Conservation (phyloP, 1,140 invertebrate species). For the Heliconius himera region DNA sequence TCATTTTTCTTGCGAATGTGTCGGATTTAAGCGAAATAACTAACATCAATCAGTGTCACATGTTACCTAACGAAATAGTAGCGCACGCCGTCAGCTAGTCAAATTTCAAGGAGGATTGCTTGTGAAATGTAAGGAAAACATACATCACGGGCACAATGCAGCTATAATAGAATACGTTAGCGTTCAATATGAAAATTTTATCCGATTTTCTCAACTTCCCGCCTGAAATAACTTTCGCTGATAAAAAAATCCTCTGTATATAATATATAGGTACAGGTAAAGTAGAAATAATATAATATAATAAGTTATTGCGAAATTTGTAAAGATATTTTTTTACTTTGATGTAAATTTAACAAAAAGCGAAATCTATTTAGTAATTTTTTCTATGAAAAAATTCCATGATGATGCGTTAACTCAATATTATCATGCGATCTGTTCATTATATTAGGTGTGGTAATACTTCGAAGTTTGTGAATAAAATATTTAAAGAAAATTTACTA, state of each 20-base stretch:
- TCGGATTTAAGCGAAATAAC: conserved; percentile 52
- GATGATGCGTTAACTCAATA: not conserved
- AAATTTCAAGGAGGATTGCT: conserved; percentile 57
- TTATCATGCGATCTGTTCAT: not conserved
- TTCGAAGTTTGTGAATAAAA: not conserved
- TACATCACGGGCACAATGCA: conserved; percentile 72
- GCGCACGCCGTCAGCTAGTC: conserved; percentile 42
- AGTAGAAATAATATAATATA: not conserved
- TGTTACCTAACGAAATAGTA: conserved; percentile 46
- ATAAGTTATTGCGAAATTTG: not conserved
- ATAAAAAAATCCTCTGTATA: conserved; percentile 12
- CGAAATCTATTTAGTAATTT: not conserved
- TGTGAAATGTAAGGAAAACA: conserved; percentile 63
- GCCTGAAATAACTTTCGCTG: conserved; percentile 59
- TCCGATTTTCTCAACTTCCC: conserved; percentile 66
- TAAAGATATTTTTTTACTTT: not conserved
- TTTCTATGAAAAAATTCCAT: not conserved
- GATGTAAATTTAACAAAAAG: not conserved
- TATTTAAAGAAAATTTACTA: not conserved
- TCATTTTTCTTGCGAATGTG: conserved; percentile 51
- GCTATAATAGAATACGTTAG: conserved; percentile 64
- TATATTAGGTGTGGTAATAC: not conserved
- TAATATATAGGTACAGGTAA: not conserved
- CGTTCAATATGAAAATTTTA: conserved; percentile 69
- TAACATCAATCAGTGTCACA: conserved; percentile 65